Evolutionary conservation across 2,888 invertebrate species (phyloP), one percentile per base, ranked within the genome.

Genomic region (Lasioglossum villosulum): DNA sequence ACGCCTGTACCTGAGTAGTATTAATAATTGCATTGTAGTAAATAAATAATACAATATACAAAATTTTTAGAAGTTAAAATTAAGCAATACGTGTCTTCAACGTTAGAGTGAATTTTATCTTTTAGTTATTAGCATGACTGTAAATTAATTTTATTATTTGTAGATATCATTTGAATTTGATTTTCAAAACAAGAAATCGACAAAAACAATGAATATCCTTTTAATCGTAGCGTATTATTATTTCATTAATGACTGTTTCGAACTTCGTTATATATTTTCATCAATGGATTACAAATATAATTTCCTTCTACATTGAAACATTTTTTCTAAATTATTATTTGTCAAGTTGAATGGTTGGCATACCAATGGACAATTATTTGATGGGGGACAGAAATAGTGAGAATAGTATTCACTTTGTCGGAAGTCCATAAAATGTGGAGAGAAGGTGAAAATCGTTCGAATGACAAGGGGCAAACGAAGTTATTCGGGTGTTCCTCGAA

Each of bases 401-500:
- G n/a, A 70, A 70, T 39, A 70, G 39, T 70, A n/a, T 70, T 70
- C 39, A 14, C 14, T 12, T 39, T n/a, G 23, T 39, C 70, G 12
- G 70, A 39, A n/a, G 70, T 39, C 70, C 39, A 70, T 70, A n/a
- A 70, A 39, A 73, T 34, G 37, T 42, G 66, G n/a, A 87, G 68
- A 80, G 42, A 74, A 56, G 78, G 14, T 59, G 78, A 75, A 56
- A 71, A 78, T 52, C 63, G 27, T 71, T 52, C 45, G 42, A 34
- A 86, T 77, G 78, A 90, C 87, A 85, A 86, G 82, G 75, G 52
- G 66, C 63, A 76, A 81, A 70, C 75, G 82, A 90, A 83, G 78
- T 86, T 76, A 77, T 75, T 59, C 75, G 74, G 72, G 39, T 48
- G 75, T 79, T 72, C 86, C 78, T 88, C 86, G 85, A 93, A 92